Base-by-base conservation (phyloP, 2,888 invertebrate genomes). In the Lumbricus terrestris region DNA sequence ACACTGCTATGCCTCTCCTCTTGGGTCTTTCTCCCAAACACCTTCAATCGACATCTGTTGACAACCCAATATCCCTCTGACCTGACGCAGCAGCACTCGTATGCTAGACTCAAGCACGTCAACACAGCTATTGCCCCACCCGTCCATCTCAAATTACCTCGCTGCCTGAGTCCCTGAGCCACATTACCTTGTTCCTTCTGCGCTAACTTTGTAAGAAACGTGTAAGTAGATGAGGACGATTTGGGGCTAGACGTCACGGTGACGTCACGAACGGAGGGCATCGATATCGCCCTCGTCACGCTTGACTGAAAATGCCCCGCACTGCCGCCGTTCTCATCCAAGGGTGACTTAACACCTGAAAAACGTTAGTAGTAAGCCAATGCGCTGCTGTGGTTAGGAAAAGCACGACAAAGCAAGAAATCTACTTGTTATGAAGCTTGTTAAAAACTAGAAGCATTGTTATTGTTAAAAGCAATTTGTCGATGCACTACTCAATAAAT, bases 221-320 rank as follows among this genome's bases (percentile, higher is more conserved):
- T 89, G 89, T 34, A 89, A 33, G 89, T 34, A 47, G 42, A 54
- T 13, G 40, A 88, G 33, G 47, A 85, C 16, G 54, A 85, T 85
- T 88, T 88, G 89, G 89, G 90, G 83, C 90, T 88, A 82, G 83
- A 82, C 23, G 40, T 38, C 37, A 88, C 88, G 23, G 82, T 2
- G 35, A 90, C 42, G 88, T 90, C 90, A 54, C 69, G 83, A 3
- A 90, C 85, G 69, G 90, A 89, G 69, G 90, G 90, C 90, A 90
- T 90, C 33, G 90, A 90, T 15, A 89, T 35, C 23, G 90, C 90
- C 47, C 90, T 69, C 37, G 85, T 85, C 35, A 85, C 85, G 37
- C 35, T 85, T 29, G 85, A 85, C 69, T 69, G 69, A 69, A 69
- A 69, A 69, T 29, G 69, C n/a, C 69, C 69, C n/a, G 69, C n/a